phyloP scores from a whole-genome alignment of 2,113 vertebrate species.

The Oryzias melastigma region DNA sequence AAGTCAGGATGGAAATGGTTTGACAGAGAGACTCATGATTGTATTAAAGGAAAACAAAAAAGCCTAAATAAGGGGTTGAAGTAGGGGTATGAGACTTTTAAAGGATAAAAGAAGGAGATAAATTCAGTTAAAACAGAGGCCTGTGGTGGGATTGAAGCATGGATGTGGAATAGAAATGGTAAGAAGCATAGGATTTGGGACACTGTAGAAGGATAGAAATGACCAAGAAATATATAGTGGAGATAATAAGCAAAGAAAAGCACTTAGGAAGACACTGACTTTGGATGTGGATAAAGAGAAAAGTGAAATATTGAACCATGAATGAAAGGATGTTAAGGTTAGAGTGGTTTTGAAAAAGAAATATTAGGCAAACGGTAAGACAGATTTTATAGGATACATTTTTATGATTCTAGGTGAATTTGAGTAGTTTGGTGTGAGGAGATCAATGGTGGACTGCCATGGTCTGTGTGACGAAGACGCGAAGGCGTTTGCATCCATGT shows the following conservation, averaged over 20 bases:
- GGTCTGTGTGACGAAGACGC: no score
- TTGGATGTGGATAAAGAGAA: slow-evolving; percentile 29
- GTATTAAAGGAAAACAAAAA: slow-evolving; percentile 1
- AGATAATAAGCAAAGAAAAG: slow-evolving; percentile 35
- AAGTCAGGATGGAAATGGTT: slow-evolving; percentile 6
- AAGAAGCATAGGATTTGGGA: slow-evolving; percentile 32
- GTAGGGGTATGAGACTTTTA: neutral
- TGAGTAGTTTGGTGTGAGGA: slow-evolving; percentile 5
- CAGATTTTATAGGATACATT: slow-evolving; percentile 14
- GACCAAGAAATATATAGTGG: slow-evolving; percentile 41
- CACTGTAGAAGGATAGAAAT: slow-evolving; percentile 21
- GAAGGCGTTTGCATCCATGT: no score
- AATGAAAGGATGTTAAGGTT: slow-evolving; percentile 25
- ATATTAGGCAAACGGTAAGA: slow-evolving; percentile 8
- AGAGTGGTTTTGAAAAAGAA: slow-evolving; percentile 18
- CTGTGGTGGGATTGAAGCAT: slow-evolving; percentile 22
- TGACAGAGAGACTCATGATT: neutral
- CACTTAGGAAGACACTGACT: slow-evolving; percentile 17
- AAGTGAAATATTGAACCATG: slow-evolving; percentile 14
- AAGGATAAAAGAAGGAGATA: slow-evolving; percentile 33
- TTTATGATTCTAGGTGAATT: slow-evolving; percentile 32
- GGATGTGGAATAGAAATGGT: slow-evolving; percentile 19
- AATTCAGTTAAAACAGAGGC: slow-evolving; percentile 22
- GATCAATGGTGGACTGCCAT: no score
- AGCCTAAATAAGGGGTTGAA: slow-evolving; percentile 1